phyloP scores from a whole-genome alignment of 2,888 invertebrate species.

The Andricus quercusramuli region DNA sequence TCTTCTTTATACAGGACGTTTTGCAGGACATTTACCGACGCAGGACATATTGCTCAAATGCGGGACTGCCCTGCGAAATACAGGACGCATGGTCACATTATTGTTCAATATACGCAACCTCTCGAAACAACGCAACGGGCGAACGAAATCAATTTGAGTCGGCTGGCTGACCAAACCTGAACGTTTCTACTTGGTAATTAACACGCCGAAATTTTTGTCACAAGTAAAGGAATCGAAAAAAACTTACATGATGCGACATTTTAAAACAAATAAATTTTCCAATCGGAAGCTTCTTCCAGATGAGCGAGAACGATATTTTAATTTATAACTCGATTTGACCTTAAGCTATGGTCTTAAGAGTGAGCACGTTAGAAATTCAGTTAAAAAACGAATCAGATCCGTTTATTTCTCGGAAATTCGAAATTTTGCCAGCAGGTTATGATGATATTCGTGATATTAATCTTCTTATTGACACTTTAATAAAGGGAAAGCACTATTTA shows the following conservation, averaged over 20 bases:
- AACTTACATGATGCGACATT: slow-evolving; percentile 22
- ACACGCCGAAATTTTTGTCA: not conserved
- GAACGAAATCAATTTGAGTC: too few relatives aligned
- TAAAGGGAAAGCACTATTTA: too few relatives aligned
- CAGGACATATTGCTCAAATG: too few relatives aligned
- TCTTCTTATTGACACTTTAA: too few relatives aligned
- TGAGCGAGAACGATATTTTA: slow-evolving; percentile 15
- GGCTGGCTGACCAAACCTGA: too few relatives aligned
- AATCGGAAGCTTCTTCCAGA: slow-evolving; percentile 11
- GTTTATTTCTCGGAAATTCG: not conserved
- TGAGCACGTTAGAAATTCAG: not conserved
- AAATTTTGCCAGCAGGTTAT: not conserved
- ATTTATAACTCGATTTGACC: slow-evolving; percentile 12
- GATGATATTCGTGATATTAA: not conserved
- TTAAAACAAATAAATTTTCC: slow-evolving; percentile 21
- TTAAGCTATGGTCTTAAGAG: slow-evolving; percentile 5
- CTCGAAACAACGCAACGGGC: too few relatives aligned
- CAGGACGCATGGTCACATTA: too few relatives aligned
- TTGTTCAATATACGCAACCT: too few relatives aligned
- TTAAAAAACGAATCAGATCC: slow-evolving; percentile 1
- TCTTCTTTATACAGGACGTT: too few relatives aligned
- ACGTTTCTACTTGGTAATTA: slow-evolving; percentile 19
- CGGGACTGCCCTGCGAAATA: too few relatives aligned
- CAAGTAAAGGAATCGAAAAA: slow-evolving; percentile 5
- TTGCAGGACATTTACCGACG: too few relatives aligned